Base-by-base conservation (phyloP, 2,888 invertebrate species). In the Callimorpha dominula region DNA sequence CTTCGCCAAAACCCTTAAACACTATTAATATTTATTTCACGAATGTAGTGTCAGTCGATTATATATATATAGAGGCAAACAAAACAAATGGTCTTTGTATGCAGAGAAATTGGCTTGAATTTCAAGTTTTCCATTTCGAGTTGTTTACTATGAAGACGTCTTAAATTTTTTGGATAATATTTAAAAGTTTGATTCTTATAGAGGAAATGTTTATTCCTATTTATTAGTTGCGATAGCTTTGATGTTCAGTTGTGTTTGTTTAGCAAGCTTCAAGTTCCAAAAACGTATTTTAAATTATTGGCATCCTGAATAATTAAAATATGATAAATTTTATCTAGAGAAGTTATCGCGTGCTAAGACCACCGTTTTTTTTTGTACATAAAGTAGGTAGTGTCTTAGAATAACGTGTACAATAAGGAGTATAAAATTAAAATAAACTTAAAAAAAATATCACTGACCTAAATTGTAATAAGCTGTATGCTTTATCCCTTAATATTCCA, bases 201-300 rank as follows among this genome's bases (percentile, higher is more conserved):
- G n/a, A 70, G 63, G 63, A 70, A 70, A 63, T n/a, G 20, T 49
- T 17, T 42, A 42, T 63, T 62, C 4, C 69, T n/a, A 52, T 64
- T 62, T 15, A 42, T 70, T 52, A 52, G 67, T 20, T n/a, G 62
- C 49, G 17, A 46, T 52, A 52, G 63, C 69, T 70, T 70, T 70
- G 63, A 70, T 70, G 69, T 70, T 49, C 46, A 42, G 57, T 11
- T 40, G 50, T 17, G 50, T 50, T 46, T 52, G 1, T 17, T 6
- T 40, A 42, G 50, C 4, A 52, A 14, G 40, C 40, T 50, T 31
- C 31, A 31, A 31, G 15, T 70, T 63, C n/a, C 40, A 60, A 5
- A 62, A 15, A 65, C 50, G 15, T 9, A 17, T 50, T 65, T 40
- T 40, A 50, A 65, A 20, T 31, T 65, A 50, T 50, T 65, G 31